phyloP scores from a whole-genome alignment of 2,113 vertebrate genomes.

The Brachyhypopomus gauderio region DNA sequence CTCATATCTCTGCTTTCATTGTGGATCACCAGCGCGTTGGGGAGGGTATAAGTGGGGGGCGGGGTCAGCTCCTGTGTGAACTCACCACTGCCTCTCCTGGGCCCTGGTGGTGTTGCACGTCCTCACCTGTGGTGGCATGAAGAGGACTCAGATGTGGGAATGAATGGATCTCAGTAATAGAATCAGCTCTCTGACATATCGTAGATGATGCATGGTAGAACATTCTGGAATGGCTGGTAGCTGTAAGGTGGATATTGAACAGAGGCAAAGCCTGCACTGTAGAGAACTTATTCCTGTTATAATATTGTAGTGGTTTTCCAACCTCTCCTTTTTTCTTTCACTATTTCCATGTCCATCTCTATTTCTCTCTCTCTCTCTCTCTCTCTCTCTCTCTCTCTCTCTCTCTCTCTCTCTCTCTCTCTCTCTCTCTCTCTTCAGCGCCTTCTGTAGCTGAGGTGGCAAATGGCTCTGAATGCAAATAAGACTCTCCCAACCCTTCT shows the following conservation, averaged over 20 bases:
- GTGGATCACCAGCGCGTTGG: constrained; percentile 12
- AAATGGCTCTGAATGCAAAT: constrained; percentile 56
- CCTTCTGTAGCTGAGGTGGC: constrained; percentile 53
- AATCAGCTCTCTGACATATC: constrained; percentile 11
- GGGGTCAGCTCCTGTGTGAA: not conserved
- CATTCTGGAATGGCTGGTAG: constrained; percentile 5
- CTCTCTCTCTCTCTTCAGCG: constrained; percentile 48
- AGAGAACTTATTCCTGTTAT: constrained; percentile 7
- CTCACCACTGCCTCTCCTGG: not conserved
- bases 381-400: not conserved
- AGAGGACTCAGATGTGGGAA: not conserved
- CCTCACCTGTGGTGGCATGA: constrained; percentile 23
- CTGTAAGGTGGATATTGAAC: constrained; percentile 9
- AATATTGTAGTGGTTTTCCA: constrained; percentile 16
- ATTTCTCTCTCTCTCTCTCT: constrained; percentile 4
- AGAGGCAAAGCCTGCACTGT: not conserved
- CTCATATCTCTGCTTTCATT: constrained; percentile 11
- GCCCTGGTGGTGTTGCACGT: not conserved
- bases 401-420: constrained; percentile 27
- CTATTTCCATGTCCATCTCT: constrained; percentile 2
- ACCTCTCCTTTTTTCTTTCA: not conserved
- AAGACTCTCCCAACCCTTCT: constrained; percentile 17
- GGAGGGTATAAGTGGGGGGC: constrained; percentile 13
- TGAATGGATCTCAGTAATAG: constrained; percentile 38
- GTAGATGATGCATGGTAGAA: not conserved